Evolutionary conservation across 2,888 invertebrate species (phyloP), one percentile per base, ranked within the genome.

Genomic region (Plagodis pulveraria): DNA sequence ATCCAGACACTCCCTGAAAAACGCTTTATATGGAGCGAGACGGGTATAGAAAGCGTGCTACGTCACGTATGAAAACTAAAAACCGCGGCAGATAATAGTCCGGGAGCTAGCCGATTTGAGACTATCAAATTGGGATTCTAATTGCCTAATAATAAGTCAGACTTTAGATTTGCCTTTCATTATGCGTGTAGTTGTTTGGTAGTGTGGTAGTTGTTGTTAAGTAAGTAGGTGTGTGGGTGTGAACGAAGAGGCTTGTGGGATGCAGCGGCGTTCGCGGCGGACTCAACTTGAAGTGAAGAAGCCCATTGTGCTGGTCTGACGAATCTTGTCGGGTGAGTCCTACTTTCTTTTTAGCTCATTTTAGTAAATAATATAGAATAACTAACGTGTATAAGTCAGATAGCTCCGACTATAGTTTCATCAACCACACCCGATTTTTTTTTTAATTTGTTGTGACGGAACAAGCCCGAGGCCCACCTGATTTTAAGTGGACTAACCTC

Each of bases 11-110:
- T 74, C 72, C 77, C 68, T 69, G 63, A 80, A 84, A 60, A 88
- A 80, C 83, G 82, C 84, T 83, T 89, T 91, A 91, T 90, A 91
- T 91, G 91, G 90, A 91, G 91, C 89, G 84, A 78, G 87, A 86
- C 86, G 82, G 86, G 84, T 77, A 81, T 75, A 86, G 71, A 65
- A 75, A 84, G 83, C 87, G 89, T 78, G 84, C 81, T 80, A 72
- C 84, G 87, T 78, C 90, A 83, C 89, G 86, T 68, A 79, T 72
- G 67, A 82, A 74, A 80, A 80, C 79, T 80, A 83, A 80, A 81
- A 83, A 72, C 75, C 81, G 81, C 79, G 83, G 80, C 81, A 91
- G 91, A 80, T 91, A 91, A 89, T 86, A 82, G 65, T 66, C 60
- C 51, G 49, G 60, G 52, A 56, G 56, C 41, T 45, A 72, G 70